Base-by-base conservation (phyloP, 1,140 invertebrate genomes). In the Atta texana region DNA sequence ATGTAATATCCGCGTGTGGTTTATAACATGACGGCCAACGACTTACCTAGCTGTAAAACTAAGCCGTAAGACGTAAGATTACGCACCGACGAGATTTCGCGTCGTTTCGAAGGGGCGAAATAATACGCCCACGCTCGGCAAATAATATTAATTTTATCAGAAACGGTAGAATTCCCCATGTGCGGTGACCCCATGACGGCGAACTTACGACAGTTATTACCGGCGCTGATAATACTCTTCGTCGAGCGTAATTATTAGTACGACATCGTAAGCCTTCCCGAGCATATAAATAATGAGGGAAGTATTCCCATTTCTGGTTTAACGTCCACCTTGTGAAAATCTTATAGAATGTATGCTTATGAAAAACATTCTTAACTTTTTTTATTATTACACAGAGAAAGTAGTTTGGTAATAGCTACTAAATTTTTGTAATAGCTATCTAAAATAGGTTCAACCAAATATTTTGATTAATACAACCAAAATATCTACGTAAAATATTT, bases 41-140 rank as follows among this genome's bases (percentile, higher is more conserved):
- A 90, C 74, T n/a, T 10, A 24, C 18, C n/a, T 24, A 68, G 63
- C 55, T 80, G 74, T 90, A 90, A 90, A 90, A 66, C 80, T 53
- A 51, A 89, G 74, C 66, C 51, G 28, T 10, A 39, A 89, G 74
- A 72, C 61, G 28, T 10, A 39, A 44, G 59, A 84, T 85, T 81
- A 24, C 84, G 24, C 66, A 53, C 39, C 75, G 55, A 44, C 39
- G 77, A 87, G 84, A 89, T 82, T 90, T 78, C 64, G 57, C 44
- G 57, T 49, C 31, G 16, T 51, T 21, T 18, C 8, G 4, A 39
- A 49, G 81, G 16, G 14, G 16, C 16, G 64, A 88, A 72, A 55
- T 89, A 89, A 89, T 64, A 49, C 61, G 10, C 21, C 10, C 44
- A 8, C 34, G 57, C 44, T 18, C 55, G 18, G 39, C 69, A 39